Evolutionary conservation across 2,113 vertebrate genomes (phyloP).

Genomic region (Elanoides forficatus): DNA sequence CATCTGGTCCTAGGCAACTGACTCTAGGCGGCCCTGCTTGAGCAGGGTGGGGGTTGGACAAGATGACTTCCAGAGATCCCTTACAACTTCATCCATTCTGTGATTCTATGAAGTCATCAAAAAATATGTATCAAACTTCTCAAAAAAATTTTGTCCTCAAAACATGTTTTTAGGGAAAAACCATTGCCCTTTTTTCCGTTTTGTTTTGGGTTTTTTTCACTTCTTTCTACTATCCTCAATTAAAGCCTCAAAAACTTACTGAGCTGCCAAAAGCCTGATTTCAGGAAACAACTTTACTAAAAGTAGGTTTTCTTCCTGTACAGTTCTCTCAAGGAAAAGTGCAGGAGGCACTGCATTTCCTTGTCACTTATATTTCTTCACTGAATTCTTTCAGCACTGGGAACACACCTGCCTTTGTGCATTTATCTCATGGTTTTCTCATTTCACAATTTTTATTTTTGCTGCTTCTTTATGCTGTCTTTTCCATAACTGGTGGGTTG

Average conservation of each 20-base stretch:
- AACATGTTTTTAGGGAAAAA: neutral
- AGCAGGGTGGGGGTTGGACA: neutral
- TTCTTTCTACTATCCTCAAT: neutral
- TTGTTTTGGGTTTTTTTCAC: neutral
- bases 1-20: neutral
- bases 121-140: neutral
- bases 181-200: neutral
- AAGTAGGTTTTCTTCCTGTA: neutral
- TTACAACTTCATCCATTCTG: neutral
- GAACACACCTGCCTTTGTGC: neutral
- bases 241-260: neutral
- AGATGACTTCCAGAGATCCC: neutral
- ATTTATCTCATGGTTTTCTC: neutral
- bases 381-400: neutral
- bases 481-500: neutral
- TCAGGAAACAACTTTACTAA: neutral
- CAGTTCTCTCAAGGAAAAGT: neutral
- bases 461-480: neutral
- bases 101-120: neutral
- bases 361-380: neutral
- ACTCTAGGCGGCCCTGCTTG: neutral
- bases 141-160: neutral
- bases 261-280: neutral
- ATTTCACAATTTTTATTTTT: neutral
- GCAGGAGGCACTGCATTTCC: neutral